Base-by-base conservation (phyloP, 1,140 invertebrate species). In the Caenorhabditis latens region DNA sequence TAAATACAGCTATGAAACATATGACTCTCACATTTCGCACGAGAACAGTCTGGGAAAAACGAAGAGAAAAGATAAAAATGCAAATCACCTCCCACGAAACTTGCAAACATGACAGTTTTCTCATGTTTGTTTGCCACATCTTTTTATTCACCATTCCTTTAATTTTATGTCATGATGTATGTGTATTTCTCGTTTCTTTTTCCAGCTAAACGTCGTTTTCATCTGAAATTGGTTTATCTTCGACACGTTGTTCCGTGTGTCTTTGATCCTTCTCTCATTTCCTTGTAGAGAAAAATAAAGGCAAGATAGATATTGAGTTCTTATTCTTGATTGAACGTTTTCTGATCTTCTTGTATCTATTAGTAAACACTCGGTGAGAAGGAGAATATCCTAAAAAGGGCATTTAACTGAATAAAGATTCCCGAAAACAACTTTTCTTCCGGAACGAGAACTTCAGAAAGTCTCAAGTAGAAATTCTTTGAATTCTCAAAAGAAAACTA, bases 191-290 rank as follows among this genome's bases (percentile, higher is more conserved):
- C 9, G 4, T 53, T 53, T 53, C 16, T 53, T 53, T 14, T 53
- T 53, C 57, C 21, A n/a, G 14, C 16, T n/a, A 16, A 58, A 16
- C 8, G 16, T n/a, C 19, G 8, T 58, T 58, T 32, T 65, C 61
- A 65, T 65, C 61, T 65, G 61, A 65, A 65, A 65, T 65, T 65
- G 61, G 61, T 40, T 65, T 61, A 61, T 61, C 57, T n/a, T 61
- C n/a, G 32, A 32, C 14, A 32, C 32, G 2, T 65, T 24, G 13
- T 65, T 65, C 57, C 57, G 57, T 21, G 57, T 32, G 32, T 32
- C 32, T 0, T 61, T 61, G 57, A 61, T 61, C 19, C 0, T 53
- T 58, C 8, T 58, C 32, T 58, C n/a, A 58, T 58, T 58, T 58
- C 57, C 57, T 2, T 58, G 57, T 58, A 4, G 8, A 19, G 16